Conservation (phyloP, 2,888 invertebrate genomes). For the Apodemia duryi region DNA sequence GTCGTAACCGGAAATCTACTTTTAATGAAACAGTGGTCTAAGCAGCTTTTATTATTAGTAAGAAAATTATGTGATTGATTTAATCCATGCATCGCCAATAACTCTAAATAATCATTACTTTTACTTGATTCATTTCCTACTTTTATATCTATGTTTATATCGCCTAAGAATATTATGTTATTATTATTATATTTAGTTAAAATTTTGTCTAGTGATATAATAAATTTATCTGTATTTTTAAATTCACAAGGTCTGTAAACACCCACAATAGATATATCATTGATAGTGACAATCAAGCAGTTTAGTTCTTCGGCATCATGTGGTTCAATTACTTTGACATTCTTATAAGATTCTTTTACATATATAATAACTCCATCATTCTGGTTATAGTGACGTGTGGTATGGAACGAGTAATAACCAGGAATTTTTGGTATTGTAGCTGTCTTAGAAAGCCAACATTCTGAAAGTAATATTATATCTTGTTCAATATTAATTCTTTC, state of each 20-base stretch:
- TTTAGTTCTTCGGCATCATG: no score
- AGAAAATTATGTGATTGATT: neutral
- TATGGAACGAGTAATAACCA: neutral
- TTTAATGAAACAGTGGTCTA: neutral
- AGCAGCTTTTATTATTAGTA: neutral
- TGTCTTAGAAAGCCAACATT: neutral
- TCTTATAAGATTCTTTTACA: neutral
- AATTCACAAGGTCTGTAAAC: neutral
- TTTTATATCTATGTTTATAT: neutral
- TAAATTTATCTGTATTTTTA: neutral
- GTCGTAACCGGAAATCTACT: neutral
- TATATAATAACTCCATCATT: neutral
- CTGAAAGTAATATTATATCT: neutral
- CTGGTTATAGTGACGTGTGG: neutral
- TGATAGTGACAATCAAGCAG: no score
- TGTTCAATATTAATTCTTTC: neutral
- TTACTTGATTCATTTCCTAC: neutral
- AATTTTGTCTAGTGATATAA: neutral
- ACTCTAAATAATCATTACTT: slow-evolving; percentile 3
- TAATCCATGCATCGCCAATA: neutral
- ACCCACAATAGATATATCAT: neutral
- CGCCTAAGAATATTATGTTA: neutral
- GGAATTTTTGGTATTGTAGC: neutral
- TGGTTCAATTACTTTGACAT: no score
- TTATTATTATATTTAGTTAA: neutral